phyloP scores from a whole-genome alignment of 2,888 invertebrate species.

The Podabrus alpinus region DNA sequence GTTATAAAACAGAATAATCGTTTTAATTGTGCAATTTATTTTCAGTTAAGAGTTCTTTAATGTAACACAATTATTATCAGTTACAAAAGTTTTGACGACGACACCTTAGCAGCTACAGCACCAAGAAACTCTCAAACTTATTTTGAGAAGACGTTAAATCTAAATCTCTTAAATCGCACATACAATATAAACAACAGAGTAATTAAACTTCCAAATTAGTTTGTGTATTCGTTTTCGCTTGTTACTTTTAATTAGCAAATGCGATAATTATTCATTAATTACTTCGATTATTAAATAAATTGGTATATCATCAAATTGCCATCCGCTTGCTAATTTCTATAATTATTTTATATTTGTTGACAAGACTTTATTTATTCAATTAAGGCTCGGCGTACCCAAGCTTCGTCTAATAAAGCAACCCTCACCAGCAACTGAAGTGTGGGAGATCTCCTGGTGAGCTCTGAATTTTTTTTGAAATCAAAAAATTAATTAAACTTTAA shows the following conservation, averaged over 20 bases:
- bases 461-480: no score
- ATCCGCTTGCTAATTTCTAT: neutral
- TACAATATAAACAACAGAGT: conserved; percentile 32
- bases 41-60: neutral
- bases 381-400: no score
- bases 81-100: conserved; percentile 1
- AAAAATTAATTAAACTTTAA: no score
- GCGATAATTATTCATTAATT: conserved; percentile 43
- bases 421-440: no score
- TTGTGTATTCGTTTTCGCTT: conserved; percentile 40
- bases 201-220: conserved; percentile 41
- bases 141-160: conserved; percentile 7
- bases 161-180: conserved; percentile 25
- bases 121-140: neutral
- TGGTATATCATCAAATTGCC: neutral
- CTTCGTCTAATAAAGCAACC: no score
- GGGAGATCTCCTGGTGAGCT: no score
- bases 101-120: neutral
- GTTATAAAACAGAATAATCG: neutral
- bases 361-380: no score
- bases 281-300: conserved; percentile 33
- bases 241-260: conserved; percentile 42
- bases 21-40: neutral
- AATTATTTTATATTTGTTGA: neutral
- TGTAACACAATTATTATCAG: neutral